phyloP scores from a whole-genome alignment of 1,140 invertebrate genomes.

The Atta colombica region DNA sequence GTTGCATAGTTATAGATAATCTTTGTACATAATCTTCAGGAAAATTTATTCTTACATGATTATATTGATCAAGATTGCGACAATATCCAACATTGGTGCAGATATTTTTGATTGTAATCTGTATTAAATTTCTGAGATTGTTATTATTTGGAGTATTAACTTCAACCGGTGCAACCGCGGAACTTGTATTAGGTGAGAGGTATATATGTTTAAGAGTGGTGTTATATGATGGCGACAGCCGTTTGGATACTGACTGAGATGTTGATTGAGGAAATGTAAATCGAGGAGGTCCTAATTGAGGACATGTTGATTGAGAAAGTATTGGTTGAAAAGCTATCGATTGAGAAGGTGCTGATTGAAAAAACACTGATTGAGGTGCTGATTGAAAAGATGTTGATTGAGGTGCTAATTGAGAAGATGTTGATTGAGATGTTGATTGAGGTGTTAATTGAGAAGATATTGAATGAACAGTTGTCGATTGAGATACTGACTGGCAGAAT shows the following conservation, averaged over 20 bases:
- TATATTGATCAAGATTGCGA: neutral
- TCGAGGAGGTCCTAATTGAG: no score
- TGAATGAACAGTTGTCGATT: neutral
- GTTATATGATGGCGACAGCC: neutral
- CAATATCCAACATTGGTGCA: neutral
- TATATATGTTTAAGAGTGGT: neutral
- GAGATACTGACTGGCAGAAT: neutral
- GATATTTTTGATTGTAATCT: neutral
- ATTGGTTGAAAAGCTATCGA: no score
- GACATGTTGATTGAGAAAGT: neutral
- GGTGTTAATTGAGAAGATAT: neutral
- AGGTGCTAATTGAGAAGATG: neutral
- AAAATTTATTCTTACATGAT: neutral
- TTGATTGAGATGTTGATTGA: no score
- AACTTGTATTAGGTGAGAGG: neutral
- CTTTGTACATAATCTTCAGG: neutral
- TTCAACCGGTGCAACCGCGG: neutral
- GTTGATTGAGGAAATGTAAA: neutral
- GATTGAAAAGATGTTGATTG: no score
- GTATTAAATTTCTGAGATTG: neutral
- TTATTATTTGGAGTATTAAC: neutral
- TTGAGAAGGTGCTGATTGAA: neutral
- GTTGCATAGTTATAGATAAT: neutral
- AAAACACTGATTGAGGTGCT: neutral
- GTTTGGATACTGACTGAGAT: neutral